phyloP scores from a whole-genome alignment of 2,797 vertebrate species.

The Holocentrus rufus region DNA sequence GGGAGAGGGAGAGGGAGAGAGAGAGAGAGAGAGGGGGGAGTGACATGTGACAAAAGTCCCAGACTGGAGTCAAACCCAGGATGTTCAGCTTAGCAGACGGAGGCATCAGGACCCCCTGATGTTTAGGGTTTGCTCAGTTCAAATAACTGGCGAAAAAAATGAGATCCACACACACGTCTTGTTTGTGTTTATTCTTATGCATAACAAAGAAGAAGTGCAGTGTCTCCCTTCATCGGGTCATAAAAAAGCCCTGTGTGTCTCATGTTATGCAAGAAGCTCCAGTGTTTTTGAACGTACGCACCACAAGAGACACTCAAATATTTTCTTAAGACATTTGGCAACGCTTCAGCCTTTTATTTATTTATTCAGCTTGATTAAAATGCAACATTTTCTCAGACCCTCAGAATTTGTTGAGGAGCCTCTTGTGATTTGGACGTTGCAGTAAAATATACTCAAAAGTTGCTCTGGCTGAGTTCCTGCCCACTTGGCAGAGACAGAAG shows the following conservation, averaged over 20 bases:
- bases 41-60: slow-evolving; percentile 13
- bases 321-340: no score
- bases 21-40: not conserved
- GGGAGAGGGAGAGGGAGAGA: not conserved
- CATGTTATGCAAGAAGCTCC: no score
- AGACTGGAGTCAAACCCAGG: not conserved
- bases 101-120: not conserved
- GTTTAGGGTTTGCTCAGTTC: slow-evolving; percentile 5
- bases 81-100: not conserved
- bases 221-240: no score
- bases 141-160: not conserved
- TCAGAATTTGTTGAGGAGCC: not conserved
- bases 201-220: no score
- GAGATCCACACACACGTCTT: not conserved
- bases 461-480: not conserved
- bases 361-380: not conserved
- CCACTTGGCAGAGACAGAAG: slow-evolving; percentile 22
- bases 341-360: not conserved
- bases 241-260: no score
- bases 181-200: not conserved
- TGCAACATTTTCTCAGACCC: not conserved
- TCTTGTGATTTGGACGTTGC: slow-evolving; percentile 7
- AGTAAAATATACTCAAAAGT: not conserved
- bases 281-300: no score
- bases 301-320: no score